These are phyloP conservation scores for Tetheella fluctuosa DNA, from an alignment of 2,888 invertebrate genomes.

Conservation along the genomic window DNA sequence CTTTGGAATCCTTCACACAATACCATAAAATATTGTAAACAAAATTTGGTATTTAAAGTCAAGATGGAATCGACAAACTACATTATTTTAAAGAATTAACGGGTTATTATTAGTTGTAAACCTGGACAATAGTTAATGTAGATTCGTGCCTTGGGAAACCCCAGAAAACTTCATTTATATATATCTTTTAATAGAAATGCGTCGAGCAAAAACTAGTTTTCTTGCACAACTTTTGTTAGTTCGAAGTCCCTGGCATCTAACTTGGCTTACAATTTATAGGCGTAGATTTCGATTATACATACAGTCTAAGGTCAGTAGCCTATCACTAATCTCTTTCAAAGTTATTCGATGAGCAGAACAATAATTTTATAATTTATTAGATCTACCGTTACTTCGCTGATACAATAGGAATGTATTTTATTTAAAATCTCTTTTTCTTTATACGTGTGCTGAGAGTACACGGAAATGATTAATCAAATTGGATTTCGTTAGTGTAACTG, in stretches of 20 bases:
- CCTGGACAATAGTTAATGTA: background rate
- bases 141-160: background rate
- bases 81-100: background rate
- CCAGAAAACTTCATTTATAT: background rate
- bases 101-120: background rate
- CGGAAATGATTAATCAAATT: background rate
- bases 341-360: background rate
- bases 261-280: background rate
- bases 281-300: background rate
- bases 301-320: slow-evolving; percentile 1
- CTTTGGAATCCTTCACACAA: background rate
- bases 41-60: slow-evolving; percentile 9
- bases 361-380: slow-evolving; percentile 1
- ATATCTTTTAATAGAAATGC: background rate
- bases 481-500: background rate
- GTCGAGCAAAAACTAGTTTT: background rate
- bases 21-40: slow-evolving; percentile 11
- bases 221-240: background rate
- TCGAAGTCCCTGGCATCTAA: background rate
- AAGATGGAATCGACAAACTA: background rate
- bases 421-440: background rate
- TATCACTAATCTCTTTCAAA: background rate
- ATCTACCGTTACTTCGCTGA: background rate
- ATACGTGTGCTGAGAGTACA: background rate
- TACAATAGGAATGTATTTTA: background rate